phyloP scores from a whole-genome alignment of 1,140 invertebrate genomes.

The Hylyphantes graminicola region DNA sequence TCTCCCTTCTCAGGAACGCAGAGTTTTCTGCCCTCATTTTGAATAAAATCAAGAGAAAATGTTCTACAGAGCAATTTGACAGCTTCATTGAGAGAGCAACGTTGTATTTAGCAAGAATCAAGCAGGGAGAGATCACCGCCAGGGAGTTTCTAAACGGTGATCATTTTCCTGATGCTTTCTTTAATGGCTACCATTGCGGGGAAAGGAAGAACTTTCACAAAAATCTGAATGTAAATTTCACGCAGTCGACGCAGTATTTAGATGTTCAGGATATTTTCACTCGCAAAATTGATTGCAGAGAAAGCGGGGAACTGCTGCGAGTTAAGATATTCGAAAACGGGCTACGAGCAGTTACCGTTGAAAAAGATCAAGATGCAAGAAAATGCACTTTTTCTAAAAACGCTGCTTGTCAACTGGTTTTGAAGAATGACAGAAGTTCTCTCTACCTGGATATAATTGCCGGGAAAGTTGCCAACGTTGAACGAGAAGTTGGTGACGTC shows the following conservation, averaged over 20 bases:
- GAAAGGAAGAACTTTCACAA: neutral
- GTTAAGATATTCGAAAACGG: constrained; percentile 5
- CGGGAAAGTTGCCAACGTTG: constrained; percentile 1
- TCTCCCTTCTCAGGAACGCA: neutral
- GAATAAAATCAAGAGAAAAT: neutral
- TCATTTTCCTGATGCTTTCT: constrained; percentile 6
- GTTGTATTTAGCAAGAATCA: neutral
- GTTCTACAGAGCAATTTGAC: neutral
- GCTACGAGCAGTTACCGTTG: neutral
- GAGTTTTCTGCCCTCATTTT: neutral
- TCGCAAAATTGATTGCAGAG: neutral
- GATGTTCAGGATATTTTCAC: neutral
- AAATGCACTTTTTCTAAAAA: neutral
- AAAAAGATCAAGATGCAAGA: neutral
- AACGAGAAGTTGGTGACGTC: constrained; percentile 1
- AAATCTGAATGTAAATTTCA: constrained; percentile 27
- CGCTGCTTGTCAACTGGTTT: constrained; percentile 2
- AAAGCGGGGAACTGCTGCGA: neutral
- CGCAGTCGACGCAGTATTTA: neutral
- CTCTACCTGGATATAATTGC: neutral
- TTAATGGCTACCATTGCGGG: neutral
- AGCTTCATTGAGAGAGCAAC: neutral
- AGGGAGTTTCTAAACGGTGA: neutral
- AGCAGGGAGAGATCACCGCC: neutral
- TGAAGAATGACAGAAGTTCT: neutral